Evolutionary conservation across 92 coral and sea anemone species (phyloP), one percentile per base, ranked within the genome.

Genomic region (Palythoa heliodiscus): DNA sequence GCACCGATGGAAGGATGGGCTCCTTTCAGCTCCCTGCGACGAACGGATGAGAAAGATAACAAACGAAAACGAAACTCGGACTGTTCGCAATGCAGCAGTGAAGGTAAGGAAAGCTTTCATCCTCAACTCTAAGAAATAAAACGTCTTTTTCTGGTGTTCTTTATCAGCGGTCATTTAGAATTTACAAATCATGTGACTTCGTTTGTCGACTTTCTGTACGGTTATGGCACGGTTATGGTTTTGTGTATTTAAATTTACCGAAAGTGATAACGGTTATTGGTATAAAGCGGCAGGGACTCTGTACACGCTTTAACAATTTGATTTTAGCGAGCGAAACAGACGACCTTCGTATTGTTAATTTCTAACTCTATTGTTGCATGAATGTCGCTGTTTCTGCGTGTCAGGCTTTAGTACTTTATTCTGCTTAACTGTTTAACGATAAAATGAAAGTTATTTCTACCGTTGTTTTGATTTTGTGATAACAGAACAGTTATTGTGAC

Each of bases 1-100:
- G 20, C 98, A 97, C 83, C 92, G 96, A n/a, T n/a, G 4, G 99
- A 97, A 86, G 99, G 99, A 2, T 97, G 99, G 99, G 93, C 93
- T 52, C 99, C 99, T 8, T 91, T 91, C 48, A 89, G 87, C 39
- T 91, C 93, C 12, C 90, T 97, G 38, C 82, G 97, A 14, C 89
- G 95, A 71, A 90, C 98, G 24, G 98, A 94, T 20, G 98, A 97
- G 40, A 82, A 89, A 43, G 92, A 93, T 73, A 75, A 91, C 84
- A 92, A 84, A 73, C 86, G 92, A 68, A 93, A 93, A 73, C 88
- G 98, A 7, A 89, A 94, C 87, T 97, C 99, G 20, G 99, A 97
- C 83, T 93, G 96, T 15, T 97, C 99, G 55, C 96, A 95, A 55
- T 97, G 98, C 76, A 94, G 98, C 86, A 97, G 99, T 88, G 99